Conservation (phyloP, 2,888 invertebrate genomes). For the Aphodius granarius region DNA sequence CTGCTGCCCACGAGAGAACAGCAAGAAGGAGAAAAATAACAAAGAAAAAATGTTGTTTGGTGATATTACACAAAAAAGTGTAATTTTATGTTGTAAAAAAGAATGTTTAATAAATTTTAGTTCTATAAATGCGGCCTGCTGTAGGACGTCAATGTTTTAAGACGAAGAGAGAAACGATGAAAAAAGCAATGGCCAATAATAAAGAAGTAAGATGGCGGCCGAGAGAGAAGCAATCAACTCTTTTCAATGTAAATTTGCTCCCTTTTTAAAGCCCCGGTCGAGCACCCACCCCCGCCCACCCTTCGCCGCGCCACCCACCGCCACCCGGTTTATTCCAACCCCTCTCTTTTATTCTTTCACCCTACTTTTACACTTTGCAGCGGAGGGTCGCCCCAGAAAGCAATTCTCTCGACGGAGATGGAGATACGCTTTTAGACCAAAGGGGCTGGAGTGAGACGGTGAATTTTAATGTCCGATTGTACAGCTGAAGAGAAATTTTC, state of each 20-base stretch:
- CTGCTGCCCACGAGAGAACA: neutral
- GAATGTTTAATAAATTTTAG: no score
- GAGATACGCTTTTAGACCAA: neutral
- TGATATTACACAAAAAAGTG: neutral
- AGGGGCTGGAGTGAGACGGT: constrained; percentile 30
- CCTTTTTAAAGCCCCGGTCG: constrained; percentile 40
- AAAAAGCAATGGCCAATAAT: constrained; percentile 49
- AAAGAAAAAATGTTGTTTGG: neutral
- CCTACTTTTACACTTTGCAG: constrained; percentile 53
- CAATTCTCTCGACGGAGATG: constrained; percentile 13
- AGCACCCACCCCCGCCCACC: constrained; percentile 44
- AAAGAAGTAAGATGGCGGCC: constrained; percentile 53
- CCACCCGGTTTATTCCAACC: constrained; percentile 46
- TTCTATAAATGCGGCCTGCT: no score
- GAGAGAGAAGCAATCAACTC: constrained; percentile 53
- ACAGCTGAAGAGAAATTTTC: constrained; percentile 42
- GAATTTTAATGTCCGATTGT: constrained; percentile 34
- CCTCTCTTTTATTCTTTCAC: constrained; percentile 54
- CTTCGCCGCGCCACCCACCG: constrained; percentile 42
- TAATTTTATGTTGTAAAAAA: neutral
- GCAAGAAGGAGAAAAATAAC: neutral
- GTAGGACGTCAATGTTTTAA: neutral
- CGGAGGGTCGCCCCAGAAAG: constrained; percentile 31
- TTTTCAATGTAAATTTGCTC: constrained; percentile 53
- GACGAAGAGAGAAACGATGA: constrained; percentile 4